A percentile compares a stretch with the other conserved stretches of the same genome.
These are phyloP conservation scores for Pseudomyrmex sp. DNA, from an alignment of 1,140 invertebrate species.

Conservation along the genomic window DNA sequence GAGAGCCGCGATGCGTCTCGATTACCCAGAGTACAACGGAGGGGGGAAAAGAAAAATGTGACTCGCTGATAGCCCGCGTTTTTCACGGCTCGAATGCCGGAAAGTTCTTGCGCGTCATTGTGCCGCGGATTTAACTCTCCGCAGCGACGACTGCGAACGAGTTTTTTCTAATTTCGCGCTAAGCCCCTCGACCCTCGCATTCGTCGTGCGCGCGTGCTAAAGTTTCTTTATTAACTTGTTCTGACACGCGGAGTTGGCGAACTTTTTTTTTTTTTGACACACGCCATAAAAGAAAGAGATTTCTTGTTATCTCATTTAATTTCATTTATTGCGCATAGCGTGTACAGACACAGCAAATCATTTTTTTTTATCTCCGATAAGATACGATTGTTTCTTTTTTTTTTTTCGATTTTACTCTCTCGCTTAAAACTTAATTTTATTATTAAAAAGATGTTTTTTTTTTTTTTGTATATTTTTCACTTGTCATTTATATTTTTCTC, in stretches of 20 bases:
- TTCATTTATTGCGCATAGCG: constrained; percentile 14
- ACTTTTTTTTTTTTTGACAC: neutral
- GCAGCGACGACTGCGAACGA: neutral
- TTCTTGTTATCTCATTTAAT: neutral
- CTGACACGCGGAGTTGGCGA: neutral
- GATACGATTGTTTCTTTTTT: neutral
- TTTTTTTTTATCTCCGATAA: neutral
- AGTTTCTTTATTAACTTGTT: constrained; percentile 6
- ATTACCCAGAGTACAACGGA: constrained; percentile 42
- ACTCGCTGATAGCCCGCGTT: constrained; percentile 48
- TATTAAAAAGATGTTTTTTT: neutral
- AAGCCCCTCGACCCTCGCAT: constrained; percentile 31
- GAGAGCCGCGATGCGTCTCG: constrained; percentile 54
- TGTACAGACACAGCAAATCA: neutral
- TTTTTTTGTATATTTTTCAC: neutral
- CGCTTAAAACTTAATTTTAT: neutral
- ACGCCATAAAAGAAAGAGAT: neutral
- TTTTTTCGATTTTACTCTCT: no score
- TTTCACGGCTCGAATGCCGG: constrained; percentile 34
- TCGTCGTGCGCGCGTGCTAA: constrained; percentile 22
- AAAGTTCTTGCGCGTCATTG: constrained; percentile 43
- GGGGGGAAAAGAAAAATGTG: constrained; percentile 34
- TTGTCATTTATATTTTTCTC: neutral
- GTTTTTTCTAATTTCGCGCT: constrained; percentile 28
- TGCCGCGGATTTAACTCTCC: constrained; percentile 25